A percentile compares a stretch with the other conserved stretches of the same genome.
These are phyloP conservation scores for Euphydryas editha DNA, from an alignment of 2,888 invertebrate genomes.

Conservation along the genomic window DNA sequence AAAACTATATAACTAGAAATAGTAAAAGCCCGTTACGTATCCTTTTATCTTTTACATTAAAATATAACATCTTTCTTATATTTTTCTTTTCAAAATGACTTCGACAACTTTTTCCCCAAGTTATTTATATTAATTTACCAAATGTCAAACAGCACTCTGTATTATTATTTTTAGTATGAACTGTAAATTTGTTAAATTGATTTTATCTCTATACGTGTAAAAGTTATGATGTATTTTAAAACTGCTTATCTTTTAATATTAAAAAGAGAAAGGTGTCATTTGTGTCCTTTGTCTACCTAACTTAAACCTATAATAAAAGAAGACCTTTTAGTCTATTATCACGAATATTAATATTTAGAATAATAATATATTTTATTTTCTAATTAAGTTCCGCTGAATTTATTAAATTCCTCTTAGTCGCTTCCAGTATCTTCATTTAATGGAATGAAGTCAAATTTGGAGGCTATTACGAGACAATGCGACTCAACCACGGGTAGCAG, in stretches of 20 bases:
- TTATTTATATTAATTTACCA: background rate
- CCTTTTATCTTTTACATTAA: too few relatives aligned
- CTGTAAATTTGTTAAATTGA: background rate
- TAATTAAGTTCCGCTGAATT: background rate
- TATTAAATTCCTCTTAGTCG: background rate
- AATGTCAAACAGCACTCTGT: background rate
- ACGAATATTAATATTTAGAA: background rate
- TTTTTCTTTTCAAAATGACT: too few relatives aligned
- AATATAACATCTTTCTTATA: too few relatives aligned
- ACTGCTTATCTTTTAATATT: too few relatives aligned
- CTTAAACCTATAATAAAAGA: too few relatives aligned
- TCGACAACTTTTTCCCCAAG: background rate
- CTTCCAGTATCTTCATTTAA: conserved; percentile 15
- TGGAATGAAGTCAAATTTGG: conserved; percentile 22
- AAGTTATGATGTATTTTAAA: background rate
- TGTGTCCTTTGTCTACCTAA: too few relatives aligned
- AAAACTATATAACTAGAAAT: too few relatives aligned
- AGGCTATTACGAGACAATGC: conserved; percentile 31
- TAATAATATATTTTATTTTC: background rate
- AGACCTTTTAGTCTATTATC: background rate
- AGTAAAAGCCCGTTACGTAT: too few relatives aligned
- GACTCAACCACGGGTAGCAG: conserved; percentile 26
- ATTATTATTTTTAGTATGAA: background rate
- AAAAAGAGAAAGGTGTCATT: too few relatives aligned
- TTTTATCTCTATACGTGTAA: background rate